Evolutionary conservation across 2,113 vertebrate species (phyloP), one percentile per base, ranked within the genome.

Genomic region (Carassius auratus): DNA sequence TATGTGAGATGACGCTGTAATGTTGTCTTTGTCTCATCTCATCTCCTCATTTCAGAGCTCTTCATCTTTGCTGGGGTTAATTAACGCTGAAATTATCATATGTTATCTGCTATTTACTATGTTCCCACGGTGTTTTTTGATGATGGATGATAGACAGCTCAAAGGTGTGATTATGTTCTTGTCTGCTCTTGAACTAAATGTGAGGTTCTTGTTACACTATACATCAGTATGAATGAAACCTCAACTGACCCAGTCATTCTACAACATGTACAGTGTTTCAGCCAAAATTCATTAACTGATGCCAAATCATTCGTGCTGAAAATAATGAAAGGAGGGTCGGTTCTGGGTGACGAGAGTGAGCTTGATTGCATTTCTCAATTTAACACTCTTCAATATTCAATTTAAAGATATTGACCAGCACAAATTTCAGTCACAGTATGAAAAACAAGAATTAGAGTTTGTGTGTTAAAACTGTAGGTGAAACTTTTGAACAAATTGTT

Each of bases 31-130:
- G 23, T 68, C 23, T 45, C 61, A 76, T 68, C 23, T 45, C 69
- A 76, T 48, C 42, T 45, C 9, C 1, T 85, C 45, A 89, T 87
- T 89, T 90, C 83, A 52, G 64, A 64, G 86, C 81, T 88, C 85
- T 76, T 80, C 21, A 80, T 80, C 19, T 80, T n/a, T 62, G 59
- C 57, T 80, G 57, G 15, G 19, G 42, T 68, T 81, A 50, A 62
- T 57, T 81, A 30, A 68, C 10, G 21, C 42, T 68, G 62, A 50
- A 66, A 68, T 50, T 81, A 42, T 14, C 57, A 62, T 62, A 23
- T 48, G 69, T 48, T 68, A 68, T 52, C 62, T 52, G 26, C 68
- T 80, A 52, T 81, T 68, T 81, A 66, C 59, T 30, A 81, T 30
- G 38, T 33, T 81, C 15, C 79, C 79, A 33, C 62, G 7, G 1